phyloP scores from a whole-genome alignment of 2,888 invertebrate genomes.

The Luffia ferchaultella region DNA sequence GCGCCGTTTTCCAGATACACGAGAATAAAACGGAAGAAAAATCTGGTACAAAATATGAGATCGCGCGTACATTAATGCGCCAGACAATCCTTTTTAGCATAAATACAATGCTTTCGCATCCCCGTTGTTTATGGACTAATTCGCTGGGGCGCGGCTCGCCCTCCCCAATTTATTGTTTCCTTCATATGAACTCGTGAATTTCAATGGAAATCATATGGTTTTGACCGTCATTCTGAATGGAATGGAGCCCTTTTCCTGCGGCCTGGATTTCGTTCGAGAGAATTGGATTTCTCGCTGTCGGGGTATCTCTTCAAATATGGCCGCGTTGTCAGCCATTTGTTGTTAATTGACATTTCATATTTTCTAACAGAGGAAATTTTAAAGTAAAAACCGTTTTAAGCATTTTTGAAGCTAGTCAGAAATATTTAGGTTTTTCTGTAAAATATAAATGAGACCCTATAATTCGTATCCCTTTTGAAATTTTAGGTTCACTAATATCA shows the following conservation, averaged over 20 bases:
- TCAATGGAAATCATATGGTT: not conserved
- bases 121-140: conserved; percentile 6
- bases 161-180: not conserved
- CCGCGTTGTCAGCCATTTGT: not conserved
- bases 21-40: conserved; percentile 19
- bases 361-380: not conserved
- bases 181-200: not conserved
- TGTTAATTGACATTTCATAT: not conserved
- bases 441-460: no score
- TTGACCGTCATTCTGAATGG: not conserved
- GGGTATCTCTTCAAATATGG: not conserved
- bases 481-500: no score
- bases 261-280: not conserved
- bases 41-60: conserved; percentile 10
- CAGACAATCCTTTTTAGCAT: conserved; percentile 9
- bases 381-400: not conserved
- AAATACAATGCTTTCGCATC: conserved; percentile 2
- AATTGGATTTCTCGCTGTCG: not conserved
- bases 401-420: not conserved
- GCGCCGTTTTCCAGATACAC: no score
- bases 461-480: no score
- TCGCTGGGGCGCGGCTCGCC: not conserved
- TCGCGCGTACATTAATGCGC: not conserved
- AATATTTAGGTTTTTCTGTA: no score
- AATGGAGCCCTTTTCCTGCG: not conserved